phyloP scores from a whole-genome alignment of 2,797 vertebrate species.

The Pangasius macronema region DNA sequence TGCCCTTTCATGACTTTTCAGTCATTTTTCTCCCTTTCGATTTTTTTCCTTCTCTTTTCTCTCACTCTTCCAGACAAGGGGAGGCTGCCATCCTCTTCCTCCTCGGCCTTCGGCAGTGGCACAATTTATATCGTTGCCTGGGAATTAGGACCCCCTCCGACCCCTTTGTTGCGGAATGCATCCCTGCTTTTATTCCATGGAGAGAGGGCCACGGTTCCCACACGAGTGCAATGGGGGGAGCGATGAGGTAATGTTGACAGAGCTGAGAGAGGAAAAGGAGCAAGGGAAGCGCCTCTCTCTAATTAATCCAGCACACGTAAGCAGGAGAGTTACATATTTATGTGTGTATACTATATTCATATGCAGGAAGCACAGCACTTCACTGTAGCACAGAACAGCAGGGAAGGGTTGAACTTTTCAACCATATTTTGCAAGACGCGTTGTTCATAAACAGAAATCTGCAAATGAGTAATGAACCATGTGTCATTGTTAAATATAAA shows the following conservation, averaged over 20 bases:
- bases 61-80: constrained; percentile 35
- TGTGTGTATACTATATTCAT: not conserved
- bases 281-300: constrained; percentile 1
- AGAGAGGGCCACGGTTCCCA: constrained; percentile 85
- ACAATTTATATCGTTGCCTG: constrained; percentile 90
- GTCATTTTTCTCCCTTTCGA: constrained; percentile 70
- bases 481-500: constrained; percentile 49
- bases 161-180: constrained; percentile 81
- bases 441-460: constrained; percentile 6
- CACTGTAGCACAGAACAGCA: not conserved
- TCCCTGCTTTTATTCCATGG: constrained; percentile 84
- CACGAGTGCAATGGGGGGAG: constrained; percentile 66
- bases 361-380: constrained; percentile 2
- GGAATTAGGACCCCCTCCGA: constrained; percentile 82
- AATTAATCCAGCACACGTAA: constrained; percentile 39
- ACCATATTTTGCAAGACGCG: not conserved
- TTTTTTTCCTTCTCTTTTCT: constrained; percentile 63
- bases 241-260: constrained; percentile 79
- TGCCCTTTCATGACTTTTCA: constrained; percentile 78
- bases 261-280: constrained; percentile 44
- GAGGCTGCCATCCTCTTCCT: constrained; percentile 71
- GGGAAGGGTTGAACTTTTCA: not conserved
- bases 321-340: constrained; percentile 32
- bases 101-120: constrained; percentile 75
- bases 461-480: constrained; percentile 28